Base-by-base conservation (phyloP, 2,888 invertebrate genomes). In the Lycia hirtaria region DNA sequence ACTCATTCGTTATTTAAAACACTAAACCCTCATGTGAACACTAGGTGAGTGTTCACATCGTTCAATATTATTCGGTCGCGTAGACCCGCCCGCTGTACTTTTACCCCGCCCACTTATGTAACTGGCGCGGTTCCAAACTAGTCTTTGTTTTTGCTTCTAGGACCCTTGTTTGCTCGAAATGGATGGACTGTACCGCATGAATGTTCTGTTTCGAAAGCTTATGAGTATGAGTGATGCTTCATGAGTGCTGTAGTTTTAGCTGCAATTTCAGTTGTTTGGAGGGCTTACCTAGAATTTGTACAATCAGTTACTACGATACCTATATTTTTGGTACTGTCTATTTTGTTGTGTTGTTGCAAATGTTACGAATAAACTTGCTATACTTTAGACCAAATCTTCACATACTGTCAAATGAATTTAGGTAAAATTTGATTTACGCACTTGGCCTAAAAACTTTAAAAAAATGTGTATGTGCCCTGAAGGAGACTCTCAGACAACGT, bases 51-150 rank as follows among this genome's bases (percentile, higher is more conserved):
- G 40, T 40, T 37, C n/a, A 19, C 3, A 22, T 3, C 1, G 12
- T 7, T n/a, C 14, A 40, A 9, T 40, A 22, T 12, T 28, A 17
- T n/a, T 55, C 44, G 22, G 17, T 14, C 28, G 37, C 14, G 44
- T 56, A 15, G 12, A 48, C 47, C 2, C 1, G 14, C 28, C 37
- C 19, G 47, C 49, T 59, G 19, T 53, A 54, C 45, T 37, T 52
- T 51, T 51, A 33, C 43, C 4, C 43, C 51, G 37, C 54, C 41
- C 56, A 56, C 40, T 53, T 58, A 20, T 44, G 54, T 48, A 51
- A 45, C 47, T 65, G 65, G 62, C 65, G 32, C 9, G 6, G 41
- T 41, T 65, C 65, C 65, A 65, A 60, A 38, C 28, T 17, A 32
- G 38, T 55, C 50, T 51, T 57, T 63, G 44, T 63, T 57, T 56